Evolutionary conservation across 2,888 invertebrate genomes (phyloP).

Genomic region (Neoitamus cyanurus): DNA sequence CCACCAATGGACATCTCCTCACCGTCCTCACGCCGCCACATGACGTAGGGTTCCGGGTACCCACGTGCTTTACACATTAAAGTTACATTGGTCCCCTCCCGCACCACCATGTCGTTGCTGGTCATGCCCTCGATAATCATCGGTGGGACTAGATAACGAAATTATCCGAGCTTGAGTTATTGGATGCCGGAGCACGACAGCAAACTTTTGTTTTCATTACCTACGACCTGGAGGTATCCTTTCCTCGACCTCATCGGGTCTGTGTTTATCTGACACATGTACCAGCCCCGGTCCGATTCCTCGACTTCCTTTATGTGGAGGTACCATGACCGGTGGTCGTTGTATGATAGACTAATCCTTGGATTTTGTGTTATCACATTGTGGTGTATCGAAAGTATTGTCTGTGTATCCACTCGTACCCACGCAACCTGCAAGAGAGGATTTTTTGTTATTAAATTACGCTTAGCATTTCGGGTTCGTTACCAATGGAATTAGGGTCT

Average conservation of each 20-base stretch:
- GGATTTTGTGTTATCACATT: slow-evolving; percentile 92
- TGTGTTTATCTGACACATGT: slow-evolving; percentile 92
- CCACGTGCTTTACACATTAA: slow-evolving; percentile 88
- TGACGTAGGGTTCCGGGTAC: slow-evolving; percentile 91
- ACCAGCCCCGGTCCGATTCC: slow-evolving; percentile 90
- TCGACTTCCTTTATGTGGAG: slow-evolving; percentile 89
- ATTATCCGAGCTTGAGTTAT: slow-evolving; percentile 33
- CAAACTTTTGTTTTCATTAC: slow-evolving; percentile 69
- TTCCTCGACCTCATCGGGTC: slow-evolving; percentile 93
- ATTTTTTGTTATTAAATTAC: slow-evolving; percentile 46
- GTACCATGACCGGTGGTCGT: slow-evolving; percentile 92
- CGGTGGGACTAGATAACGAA: slow-evolving; percentile 81
- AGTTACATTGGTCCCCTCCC: slow-evolving; percentile 89
- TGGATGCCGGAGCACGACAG: neutral
- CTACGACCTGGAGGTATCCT: slow-evolving; percentile 91
- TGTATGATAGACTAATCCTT: slow-evolving; percentile 85
- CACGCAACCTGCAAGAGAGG: slow-evolving; percentile 79
- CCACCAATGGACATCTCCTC: slow-evolving; percentile 90
- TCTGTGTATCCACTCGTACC: slow-evolving; percentile 93
- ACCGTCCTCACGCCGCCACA: slow-evolving; percentile 92
- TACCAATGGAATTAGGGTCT: slow-evolving; percentile 14
- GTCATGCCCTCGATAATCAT: slow-evolving; percentile 90
- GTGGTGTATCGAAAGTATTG: slow-evolving; percentile 91
- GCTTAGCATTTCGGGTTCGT: slow-evolving; percentile 18
- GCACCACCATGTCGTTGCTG: slow-evolving; percentile 90